These are phyloP conservation scores for Colaptes auratus DNA, from an alignment of 2,113 vertebrate genomes.

Conservation along the genomic window DNA sequence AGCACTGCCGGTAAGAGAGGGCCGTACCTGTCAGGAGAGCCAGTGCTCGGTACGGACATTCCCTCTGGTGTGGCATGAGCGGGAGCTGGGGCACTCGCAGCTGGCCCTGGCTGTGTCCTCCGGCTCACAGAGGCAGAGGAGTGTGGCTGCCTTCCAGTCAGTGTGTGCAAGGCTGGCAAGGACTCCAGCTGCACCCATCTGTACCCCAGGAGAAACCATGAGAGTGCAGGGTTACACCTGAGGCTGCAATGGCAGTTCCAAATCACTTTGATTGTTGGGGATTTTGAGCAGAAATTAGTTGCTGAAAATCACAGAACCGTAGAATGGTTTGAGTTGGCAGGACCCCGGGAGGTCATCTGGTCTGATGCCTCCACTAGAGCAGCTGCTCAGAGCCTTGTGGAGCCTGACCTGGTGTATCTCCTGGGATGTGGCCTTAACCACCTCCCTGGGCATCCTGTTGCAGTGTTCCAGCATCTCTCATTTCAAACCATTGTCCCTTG, in stretches of 20 bases:
- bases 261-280: not conserved
- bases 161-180: fast-evolving
- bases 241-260: not conserved
- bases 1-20: too few species aligned
- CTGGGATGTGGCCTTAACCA: too few species aligned
- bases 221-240: not conserved
- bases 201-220: not conserved
- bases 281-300: not conserved
- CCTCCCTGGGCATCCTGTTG: too few species aligned
- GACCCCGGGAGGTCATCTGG: too few species aligned
- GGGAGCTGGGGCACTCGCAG: not conserved
- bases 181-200: not conserved
- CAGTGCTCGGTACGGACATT: fast-evolving
- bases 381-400: not conserved
- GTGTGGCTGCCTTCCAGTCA: not conserved
- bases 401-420: too few species aligned
- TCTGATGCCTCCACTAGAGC: too few species aligned
- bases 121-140: not conserved
- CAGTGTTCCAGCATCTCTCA: too few species aligned
- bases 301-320: not conserved
- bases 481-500: too few species aligned
- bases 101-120: not conserved
- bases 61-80: fast-evolving
- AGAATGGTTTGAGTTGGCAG: too few species aligned
- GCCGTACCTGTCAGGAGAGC: fast-evolving